phyloP scores from a whole-genome alignment of 2,888 invertebrate genomes.

The Lepidonotus clava region DNA sequence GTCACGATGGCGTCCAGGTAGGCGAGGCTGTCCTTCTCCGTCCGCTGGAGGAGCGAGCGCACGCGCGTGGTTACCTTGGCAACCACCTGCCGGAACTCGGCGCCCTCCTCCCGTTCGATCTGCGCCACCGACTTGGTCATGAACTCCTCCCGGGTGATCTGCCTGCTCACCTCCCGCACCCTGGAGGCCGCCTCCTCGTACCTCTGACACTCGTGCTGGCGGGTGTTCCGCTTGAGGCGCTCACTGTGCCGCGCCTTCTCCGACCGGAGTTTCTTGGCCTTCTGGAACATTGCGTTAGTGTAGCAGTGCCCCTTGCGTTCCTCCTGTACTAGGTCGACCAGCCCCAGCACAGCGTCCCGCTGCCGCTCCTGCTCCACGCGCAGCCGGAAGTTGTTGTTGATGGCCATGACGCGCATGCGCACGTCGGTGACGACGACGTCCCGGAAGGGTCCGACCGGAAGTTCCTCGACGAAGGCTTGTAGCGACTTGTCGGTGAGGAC shows the following conservation, averaged over 20 bases:
- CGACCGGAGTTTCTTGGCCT: conserved; percentile 55
- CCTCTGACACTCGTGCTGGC: not conserved
- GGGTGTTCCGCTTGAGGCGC: not conserved
- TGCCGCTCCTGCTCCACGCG: conserved; percentile 49
- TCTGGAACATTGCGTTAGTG: conserved; percentile 56
- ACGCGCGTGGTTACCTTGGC: not conserved
- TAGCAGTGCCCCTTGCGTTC: conserved; percentile 59
- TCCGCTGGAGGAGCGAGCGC: not conserved
- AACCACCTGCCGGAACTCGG: not conserved
- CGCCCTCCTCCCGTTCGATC: not conserved
- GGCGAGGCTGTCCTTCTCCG: not conserved
- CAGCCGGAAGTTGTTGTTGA: conserved; percentile 16
- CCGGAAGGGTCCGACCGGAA: not conserved
- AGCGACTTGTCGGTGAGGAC: not conserved
- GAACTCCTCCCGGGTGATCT: not conserved
- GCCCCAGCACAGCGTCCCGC: conserved; percentile 54
- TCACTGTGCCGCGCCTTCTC: not conserved
- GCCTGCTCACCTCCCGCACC: not conserved
- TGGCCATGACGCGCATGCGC: conserved; percentile 17
- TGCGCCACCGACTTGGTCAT: not conserved
- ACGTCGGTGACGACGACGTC: conserved; percentile 16
- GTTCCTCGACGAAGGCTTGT: not conserved
- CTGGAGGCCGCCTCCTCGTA: not conserved
- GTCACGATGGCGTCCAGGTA: not conserved
- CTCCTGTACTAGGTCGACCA: conserved; percentile 52